Evolutionary conservation across 2,888 invertebrate species (phyloP).

Genomic region (Euspilapteryx auroguttella): DNA sequence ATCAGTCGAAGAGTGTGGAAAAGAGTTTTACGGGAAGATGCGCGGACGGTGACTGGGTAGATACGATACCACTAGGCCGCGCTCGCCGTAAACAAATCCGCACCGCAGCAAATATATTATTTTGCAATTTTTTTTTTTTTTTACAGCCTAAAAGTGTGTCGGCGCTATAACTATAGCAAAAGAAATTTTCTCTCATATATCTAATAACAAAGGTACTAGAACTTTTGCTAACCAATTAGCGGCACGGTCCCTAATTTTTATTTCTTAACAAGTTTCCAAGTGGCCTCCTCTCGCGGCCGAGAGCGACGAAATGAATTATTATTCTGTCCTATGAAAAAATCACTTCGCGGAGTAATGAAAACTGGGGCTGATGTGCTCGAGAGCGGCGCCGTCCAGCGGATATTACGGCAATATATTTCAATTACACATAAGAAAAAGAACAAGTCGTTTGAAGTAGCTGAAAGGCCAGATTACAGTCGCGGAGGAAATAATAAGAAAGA

Average conservation of each 20-base stretch:
- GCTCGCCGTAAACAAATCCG: constrained; percentile 8
- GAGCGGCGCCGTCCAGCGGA: constrained; percentile 50
- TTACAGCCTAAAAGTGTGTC: neutral
- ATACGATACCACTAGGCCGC: constrained; percentile 18
- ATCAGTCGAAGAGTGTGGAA: constrained; percentile 31
- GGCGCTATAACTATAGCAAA: no score
- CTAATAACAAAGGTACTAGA: constrained; percentile 7
- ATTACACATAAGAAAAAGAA: constrained; percentile 61
- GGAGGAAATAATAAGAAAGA: constrained; percentile 50
- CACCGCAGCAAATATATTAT: constrained; percentile 1
- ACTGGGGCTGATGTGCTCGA: constrained; percentile 51
- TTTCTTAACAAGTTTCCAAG: constrained; percentile 28
- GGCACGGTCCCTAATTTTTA: constrained; percentile 6
- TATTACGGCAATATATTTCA: constrained; percentile 62
- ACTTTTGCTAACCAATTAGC: constrained; percentile 12
- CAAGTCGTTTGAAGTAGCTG: constrained; percentile 59
- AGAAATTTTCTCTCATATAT: constrained; percentile 1
- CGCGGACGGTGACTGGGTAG: constrained; percentile 24
- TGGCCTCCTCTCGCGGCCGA: constrained; percentile 20
- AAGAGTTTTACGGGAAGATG: constrained; percentile 30
- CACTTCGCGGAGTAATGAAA: constrained; percentile 54
- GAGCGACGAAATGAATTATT: constrained; percentile 54
- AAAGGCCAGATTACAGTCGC: constrained; percentile 54
- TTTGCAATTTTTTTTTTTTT: neutral
- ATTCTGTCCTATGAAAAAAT: constrained; percentile 50